These are phyloP conservation scores for Natator depressus DNA, from an alignment of 2,113 vertebrate species.

Conservation along the genomic window DNA sequence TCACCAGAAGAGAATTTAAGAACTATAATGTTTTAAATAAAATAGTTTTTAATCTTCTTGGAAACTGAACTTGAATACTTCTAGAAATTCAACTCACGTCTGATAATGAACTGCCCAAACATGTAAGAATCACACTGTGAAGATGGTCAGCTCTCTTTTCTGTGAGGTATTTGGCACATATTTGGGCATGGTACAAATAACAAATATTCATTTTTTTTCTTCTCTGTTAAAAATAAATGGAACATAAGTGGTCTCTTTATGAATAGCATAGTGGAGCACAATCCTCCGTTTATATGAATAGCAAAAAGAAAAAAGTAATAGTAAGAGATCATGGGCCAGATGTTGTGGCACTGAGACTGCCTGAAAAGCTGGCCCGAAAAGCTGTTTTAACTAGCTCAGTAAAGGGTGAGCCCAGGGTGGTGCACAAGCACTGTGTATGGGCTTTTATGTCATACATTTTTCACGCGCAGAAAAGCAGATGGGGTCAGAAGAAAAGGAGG, in stretches of 20 bases:
- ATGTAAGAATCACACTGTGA: neutral
- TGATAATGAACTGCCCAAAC: neutral
- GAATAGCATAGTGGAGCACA: neutral
- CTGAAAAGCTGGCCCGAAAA: neutral
- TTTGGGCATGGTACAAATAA: neutral
- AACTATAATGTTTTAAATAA: neutral
- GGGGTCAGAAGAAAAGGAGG: neutral
- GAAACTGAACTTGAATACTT: neutral
- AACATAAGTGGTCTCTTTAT: neutral
- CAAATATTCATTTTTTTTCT: neutral
- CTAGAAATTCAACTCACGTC: neutral
- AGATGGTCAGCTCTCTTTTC: neutral
- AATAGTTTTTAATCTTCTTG: neutral
- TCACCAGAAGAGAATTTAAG: neutral
- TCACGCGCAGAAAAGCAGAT: neutral
- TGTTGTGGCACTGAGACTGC: neutral
- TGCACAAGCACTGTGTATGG: neutral
- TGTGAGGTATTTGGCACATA: neutral
- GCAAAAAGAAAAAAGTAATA: neutral
- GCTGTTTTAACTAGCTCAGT: neutral
- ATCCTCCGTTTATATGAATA: neutral
- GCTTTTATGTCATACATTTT: neutral
- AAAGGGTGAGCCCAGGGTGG: neutral
- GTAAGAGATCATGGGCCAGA: neutral
- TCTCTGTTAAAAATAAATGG: neutral